Evolutionary conservation across 1,140 invertebrate genomes (phyloP).

Genomic region (Goniozus legneri): DNA sequence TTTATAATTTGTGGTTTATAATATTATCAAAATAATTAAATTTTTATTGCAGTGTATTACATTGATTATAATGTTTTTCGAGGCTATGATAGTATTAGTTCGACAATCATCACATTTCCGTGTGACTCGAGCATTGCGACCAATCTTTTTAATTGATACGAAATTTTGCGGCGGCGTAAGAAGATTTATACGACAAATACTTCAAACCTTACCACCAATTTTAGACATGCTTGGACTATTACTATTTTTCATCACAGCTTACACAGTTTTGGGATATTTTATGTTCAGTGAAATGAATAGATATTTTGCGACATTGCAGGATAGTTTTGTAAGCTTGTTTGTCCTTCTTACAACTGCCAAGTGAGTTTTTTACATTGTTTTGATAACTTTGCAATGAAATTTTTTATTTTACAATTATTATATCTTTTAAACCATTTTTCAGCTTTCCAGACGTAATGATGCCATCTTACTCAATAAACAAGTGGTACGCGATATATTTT

Average conservation of each 20-base stretch:
- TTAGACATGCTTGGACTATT: constrained; percentile 83
- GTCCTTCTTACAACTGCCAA: constrained; percentile 89
- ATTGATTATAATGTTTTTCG: constrained; percentile 79
- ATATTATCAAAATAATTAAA: constrained; percentile 8
- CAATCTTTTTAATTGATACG: constrained; percentile 86
- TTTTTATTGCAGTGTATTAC: constrained; percentile 65
- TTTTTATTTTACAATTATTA: background rate
- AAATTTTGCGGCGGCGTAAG: constrained; percentile 75
- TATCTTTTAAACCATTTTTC: constrained; percentile 15
- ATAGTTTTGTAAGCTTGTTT: constrained; percentile 87
- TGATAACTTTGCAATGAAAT: constrained; percentile 1
- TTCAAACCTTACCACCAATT: constrained; percentile 85
- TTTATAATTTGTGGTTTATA: background rate
- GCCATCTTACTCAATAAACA: constrained; percentile 77
- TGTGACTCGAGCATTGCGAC: constrained; percentile 81
- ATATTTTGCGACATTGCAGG: constrained; percentile 74
- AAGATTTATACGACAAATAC: constrained; percentile 69
- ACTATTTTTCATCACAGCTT: constrained; percentile 83
- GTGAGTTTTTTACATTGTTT: constrained; percentile 61
- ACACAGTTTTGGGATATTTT: constrained; percentile 80
- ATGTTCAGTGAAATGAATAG: constrained; percentile 74
- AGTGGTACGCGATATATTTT: constrained; percentile 84
- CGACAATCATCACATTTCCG: constrained; percentile 83
- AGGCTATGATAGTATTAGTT: constrained; percentile 77
- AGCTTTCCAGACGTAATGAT: constrained; percentile 94